phyloP scores from a whole-genome alignment of 1,140 invertebrate species.

The Oncopodura yosiiana region DNA sequence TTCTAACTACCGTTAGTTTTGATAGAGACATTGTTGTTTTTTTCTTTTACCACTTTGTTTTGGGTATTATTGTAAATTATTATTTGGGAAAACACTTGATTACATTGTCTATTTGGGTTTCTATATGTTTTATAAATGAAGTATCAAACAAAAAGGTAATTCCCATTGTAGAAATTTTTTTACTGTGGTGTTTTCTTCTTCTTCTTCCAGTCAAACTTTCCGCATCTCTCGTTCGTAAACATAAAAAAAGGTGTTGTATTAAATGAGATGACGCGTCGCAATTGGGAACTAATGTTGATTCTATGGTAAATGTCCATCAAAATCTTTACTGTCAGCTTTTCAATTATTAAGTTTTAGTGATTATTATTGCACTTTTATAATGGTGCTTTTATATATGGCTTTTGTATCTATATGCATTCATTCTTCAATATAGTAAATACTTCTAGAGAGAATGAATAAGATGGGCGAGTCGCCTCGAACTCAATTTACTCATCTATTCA shows the following conservation, averaged over 20 bases:
- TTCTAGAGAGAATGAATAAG: neutral
- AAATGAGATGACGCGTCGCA: constrained; percentile 20
- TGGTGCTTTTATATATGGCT: neutral
- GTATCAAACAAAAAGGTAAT: too few relatives aligned
- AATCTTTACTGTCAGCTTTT: neutral
- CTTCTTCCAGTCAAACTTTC: neutral
- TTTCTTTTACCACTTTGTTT: too few relatives aligned
- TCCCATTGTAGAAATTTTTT: neutral
- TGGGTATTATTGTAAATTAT: too few relatives aligned
- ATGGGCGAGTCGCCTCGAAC: too few relatives aligned
- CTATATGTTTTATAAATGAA: too few relatives aligned
- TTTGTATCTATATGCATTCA: neutral
- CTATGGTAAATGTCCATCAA: constrained; percentile 16
- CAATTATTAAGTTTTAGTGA: neutral
- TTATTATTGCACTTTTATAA: neutral
- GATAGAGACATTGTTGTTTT: too few relatives aligned
- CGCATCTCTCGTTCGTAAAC: neutral
- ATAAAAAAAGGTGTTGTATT: constrained; percentile 9
- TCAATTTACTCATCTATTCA: too few relatives aligned
- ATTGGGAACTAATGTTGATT: constrained; percentile 14
- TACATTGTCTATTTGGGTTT: too few relatives aligned
- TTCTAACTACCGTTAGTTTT: too few relatives aligned
- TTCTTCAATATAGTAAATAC: neutral
- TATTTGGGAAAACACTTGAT: too few relatives aligned
- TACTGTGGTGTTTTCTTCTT: neutral